Evolutionary conservation across 1,140 invertebrate genomes (phyloP), one percentile per base, ranked within the genome.

Genomic region (Cyphomyrmex costatus): DNA sequence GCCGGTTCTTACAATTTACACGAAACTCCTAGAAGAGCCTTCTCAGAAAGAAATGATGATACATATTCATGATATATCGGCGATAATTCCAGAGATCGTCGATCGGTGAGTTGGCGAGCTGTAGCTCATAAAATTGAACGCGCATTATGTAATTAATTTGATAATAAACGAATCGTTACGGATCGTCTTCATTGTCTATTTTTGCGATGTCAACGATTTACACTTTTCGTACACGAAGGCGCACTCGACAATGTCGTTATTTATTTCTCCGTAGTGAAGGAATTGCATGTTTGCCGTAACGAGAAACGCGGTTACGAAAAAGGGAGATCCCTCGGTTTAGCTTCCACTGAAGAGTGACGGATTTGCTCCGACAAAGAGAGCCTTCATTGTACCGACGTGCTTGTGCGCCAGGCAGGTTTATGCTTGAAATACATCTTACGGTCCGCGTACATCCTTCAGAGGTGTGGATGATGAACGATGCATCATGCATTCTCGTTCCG

Each of bases 351-450:
- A 30, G 16, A 56, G 19, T 51, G 36, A 49, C 19, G 53, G 68
- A 60, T 61, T 49, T 27, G 53, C 68, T 12, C 36, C 68, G 79
- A 83, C 68, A 74, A 83, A 83, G 56, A 83, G 56, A 61, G 42
- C 51, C 36, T 21, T 21, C 24, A 73, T 60, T 46, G 24, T 83
- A 19, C 53, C 53, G 68, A 51, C 19, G 33, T 63, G 33, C 24
- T 33, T 53, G 24, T 21, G 7, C 66, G 68, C 36, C 53, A 61
- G 68, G 4, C 27, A 56, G 53, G 36, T 74, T 78, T 61, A 83
- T 60, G 53, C 68, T 74, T 83, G 68, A 83, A 74, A 83, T 74
- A 27, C 68, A 33, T 73, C 68, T 83, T 83, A 74, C 19, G 27
- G 42, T 7, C 46, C 63, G 49, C 49, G 49, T 56, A 53, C 53